These are phyloP conservation scores for Camponotus vicinus DNA, from an alignment of 1,140 invertebrate species.

Conservation along the genomic window DNA sequence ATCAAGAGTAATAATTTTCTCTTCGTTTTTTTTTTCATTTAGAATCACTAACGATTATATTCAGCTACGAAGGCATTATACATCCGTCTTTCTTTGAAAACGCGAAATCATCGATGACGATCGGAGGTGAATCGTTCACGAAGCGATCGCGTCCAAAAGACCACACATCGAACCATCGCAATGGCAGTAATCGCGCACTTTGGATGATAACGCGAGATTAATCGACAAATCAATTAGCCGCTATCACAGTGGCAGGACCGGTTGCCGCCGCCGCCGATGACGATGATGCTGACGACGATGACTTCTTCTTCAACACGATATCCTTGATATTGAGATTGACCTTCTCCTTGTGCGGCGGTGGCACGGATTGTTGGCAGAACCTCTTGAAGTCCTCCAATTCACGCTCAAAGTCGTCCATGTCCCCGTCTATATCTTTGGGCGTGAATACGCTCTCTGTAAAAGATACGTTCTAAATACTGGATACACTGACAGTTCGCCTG, in stretches of 20 bases:
- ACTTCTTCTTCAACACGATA: conserved; percentile 90
- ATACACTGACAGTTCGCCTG: conserved; percentile 40
- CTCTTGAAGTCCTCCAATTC: conserved; percentile 93
- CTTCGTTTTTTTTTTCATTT: neutral
- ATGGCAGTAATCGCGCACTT: conserved; percentile 13
- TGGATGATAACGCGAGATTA: conserved; percentile 5
- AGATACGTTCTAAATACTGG: conserved; percentile 82
- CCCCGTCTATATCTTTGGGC: conserved; percentile 91
- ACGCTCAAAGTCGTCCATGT: conserved; percentile 91
- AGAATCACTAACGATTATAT: conserved; percentile 24
- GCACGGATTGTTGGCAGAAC: conserved; percentile 91
- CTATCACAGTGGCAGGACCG: conserved; percentile 64
- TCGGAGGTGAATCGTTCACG: neutral
- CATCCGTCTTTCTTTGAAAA: conserved; percentile 42
- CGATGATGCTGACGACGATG: conserved; percentile 79
- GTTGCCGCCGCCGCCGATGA: conserved; percentile 68
- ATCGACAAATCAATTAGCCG: conserved; percentile 70
- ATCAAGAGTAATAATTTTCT: neutral
- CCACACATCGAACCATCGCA: conserved; percentile 13
- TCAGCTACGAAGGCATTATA: conserved; percentile 23
- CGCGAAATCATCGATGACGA: neutral
- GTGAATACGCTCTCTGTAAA: conserved; percentile 92
- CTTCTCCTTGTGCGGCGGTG: conserved; percentile 90
- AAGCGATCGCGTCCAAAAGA: neutral
- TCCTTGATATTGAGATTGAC: conserved; percentile 92